These are phyloP conservation scores for Anagyrus pseudococci DNA, from an alignment of 2,888 invertebrate genomes.

Conservation along the genomic window DNA sequence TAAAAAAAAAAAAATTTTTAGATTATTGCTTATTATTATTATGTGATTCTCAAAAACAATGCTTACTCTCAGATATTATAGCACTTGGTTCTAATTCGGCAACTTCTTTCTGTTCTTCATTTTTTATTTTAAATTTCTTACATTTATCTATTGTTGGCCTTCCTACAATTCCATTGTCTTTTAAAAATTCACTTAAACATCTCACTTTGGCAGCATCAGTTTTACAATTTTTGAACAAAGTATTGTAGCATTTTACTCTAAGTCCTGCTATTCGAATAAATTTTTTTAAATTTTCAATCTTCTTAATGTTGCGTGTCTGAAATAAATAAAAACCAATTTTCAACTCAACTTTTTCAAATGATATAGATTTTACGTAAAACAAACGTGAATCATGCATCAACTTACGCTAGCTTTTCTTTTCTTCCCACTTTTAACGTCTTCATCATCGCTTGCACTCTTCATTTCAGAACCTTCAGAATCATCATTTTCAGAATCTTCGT, in stretches of 20 bases:
- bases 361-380: constrained; percentile 7
- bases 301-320: constrained; percentile 43
- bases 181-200: constrained; percentile 48
- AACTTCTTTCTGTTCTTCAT: constrained; percentile 45
- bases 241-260: constrained; percentile 48
- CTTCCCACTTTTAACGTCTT: constrained; percentile 40
- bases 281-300: constrained; percentile 48
- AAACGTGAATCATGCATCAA: constrained; percentile 13
- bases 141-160: constrained; percentile 54
- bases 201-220: constrained; percentile 46
- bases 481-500: constrained; percentile 16
- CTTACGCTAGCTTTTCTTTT: constrained; percentile 29
- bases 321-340: constrained; percentile 24
- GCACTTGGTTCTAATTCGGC: constrained; percentile 47
- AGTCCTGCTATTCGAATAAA: constrained; percentile 52
- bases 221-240: constrained; percentile 49
- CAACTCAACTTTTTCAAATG: not conserved
- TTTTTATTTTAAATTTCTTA: constrained; percentile 47
- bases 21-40: constrained; percentile 10
- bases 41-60: not conserved
- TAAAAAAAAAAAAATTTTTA: constrained; percentile 10
- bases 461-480: constrained; percentile 19
- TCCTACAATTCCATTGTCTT: constrained; percentile 50
- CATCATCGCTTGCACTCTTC: constrained; percentile 38
- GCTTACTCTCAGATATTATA: constrained; percentile 53